Conservation (phyloP, 2,888 invertebrate species). For the Pterobdella sp. region DNA sequence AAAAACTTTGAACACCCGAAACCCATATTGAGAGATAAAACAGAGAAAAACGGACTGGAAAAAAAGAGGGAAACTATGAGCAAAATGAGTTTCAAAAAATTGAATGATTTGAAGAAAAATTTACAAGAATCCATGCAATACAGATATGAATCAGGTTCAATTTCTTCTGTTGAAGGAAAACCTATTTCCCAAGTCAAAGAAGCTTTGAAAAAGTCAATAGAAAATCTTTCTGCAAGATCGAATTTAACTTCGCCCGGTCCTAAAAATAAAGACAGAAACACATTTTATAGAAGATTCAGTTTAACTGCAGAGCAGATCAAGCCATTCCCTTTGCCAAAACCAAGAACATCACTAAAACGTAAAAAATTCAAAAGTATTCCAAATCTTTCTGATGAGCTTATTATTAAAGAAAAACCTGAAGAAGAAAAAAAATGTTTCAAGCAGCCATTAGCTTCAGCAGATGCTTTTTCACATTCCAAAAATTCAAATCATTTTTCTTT, state of each 20-base stretch:
- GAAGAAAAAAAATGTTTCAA: too few species aligned
- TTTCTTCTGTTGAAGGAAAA: background rate
- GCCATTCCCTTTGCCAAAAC: background rate
- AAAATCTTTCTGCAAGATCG: background rate
- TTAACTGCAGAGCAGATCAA: background rate
- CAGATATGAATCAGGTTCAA: background rate
- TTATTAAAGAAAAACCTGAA: too few species aligned
- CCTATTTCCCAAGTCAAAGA: background rate
- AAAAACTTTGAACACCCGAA: background rate
- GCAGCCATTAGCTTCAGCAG: too few species aligned
- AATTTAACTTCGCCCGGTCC: background rate
- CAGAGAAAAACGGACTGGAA: background rate
- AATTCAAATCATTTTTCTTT: background rate
- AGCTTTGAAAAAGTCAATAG: constrained; percentile 4
- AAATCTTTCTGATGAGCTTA: background rate
- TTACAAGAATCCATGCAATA: background rate
- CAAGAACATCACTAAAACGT: background rate
- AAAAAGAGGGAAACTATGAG: constrained; percentile 11
- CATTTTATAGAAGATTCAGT: background rate
- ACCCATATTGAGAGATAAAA: background rate
- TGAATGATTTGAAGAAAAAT: constrained; percentile 5
- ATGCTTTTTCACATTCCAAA: too few species aligned
- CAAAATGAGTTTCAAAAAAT: constrained; percentile 3
- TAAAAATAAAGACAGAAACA: background rate
- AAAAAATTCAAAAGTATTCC: constrained; percentile 1